Evolutionary conservation across 2,797 vertebrate species (phyloP).

Genomic region (Sebastes diaconus): DNA sequence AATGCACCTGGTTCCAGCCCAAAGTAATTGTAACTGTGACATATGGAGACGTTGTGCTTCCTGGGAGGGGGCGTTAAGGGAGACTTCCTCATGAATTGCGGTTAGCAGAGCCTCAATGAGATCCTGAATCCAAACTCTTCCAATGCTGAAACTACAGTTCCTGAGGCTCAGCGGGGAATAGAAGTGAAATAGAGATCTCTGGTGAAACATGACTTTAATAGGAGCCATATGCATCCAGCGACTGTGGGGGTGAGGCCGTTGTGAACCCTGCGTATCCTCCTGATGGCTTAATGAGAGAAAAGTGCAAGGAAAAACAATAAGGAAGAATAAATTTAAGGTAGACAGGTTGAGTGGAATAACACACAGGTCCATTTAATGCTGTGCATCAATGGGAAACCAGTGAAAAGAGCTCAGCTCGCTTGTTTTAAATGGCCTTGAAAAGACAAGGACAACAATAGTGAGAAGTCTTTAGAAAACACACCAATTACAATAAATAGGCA

Average conservation of each 20-base stretch:
- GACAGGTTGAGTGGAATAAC: constrained; percentile 49
- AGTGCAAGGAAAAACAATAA: constrained; percentile 63
- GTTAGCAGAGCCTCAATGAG: constrained; percentile 52
- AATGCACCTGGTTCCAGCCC: constrained; percentile 33
- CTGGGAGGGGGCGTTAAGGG: not conserved
- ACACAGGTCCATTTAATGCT: constrained; percentile 24
- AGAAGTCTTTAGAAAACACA: constrained; percentile 38
- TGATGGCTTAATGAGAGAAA: constrained; percentile 69
- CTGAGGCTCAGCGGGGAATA: constrained; percentile 65
- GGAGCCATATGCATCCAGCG: constrained; percentile 76
- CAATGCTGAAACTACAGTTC: constrained; percentile 59
- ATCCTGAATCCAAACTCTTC: constrained; percentile 61
- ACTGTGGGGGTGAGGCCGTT: constrained; percentile 52
- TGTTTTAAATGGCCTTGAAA: constrained; percentile 29
- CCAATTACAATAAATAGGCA: constrained; percentile 27
- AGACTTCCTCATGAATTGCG: constrained; percentile 42
- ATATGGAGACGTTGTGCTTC: constrained; percentile 48
- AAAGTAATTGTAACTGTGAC: constrained; percentile 47
- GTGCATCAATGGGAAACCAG: constrained; percentile 17
- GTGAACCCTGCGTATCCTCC: constrained; percentile 49
- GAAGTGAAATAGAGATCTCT: constrained; percentile 70
- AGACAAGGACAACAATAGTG: constrained; percentile 25
- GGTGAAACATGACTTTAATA: constrained; percentile 77
- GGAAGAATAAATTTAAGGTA: constrained; percentile 52
- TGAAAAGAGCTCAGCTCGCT: not conserved